Percentiles rank a stretch among this genome's conserved stretches.
These are phyloP conservation scores for Poecilobothrus nobilitatus DNA, from an alignment of 2,888 invertebrate species.

Conservation along the genomic window DNA sequence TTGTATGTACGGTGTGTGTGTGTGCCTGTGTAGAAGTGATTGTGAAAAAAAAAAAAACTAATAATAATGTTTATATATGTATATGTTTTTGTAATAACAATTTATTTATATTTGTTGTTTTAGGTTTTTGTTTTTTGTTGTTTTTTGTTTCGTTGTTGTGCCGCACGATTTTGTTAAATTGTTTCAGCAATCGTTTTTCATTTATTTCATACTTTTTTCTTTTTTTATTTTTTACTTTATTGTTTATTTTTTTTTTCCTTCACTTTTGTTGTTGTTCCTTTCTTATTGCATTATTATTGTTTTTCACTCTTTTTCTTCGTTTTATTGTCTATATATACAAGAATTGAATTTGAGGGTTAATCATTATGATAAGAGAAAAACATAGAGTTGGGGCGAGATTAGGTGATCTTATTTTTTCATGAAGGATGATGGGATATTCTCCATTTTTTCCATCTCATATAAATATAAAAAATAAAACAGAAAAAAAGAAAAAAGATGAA, in stretches of 20 bases:
- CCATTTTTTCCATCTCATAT: too few relatives aligned
- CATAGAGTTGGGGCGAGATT: too few relatives aligned
- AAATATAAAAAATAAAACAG: too few relatives aligned
- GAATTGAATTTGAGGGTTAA: background rate
- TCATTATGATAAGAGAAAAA: background rate
- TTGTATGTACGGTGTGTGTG: too few relatives aligned
- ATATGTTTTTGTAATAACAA: background rate
- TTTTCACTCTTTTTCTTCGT: too few relatives aligned
- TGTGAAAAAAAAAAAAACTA: too few relatives aligned
- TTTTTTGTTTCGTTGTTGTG: background rate
- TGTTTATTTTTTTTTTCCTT: background rate
- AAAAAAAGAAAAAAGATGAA: background rate
- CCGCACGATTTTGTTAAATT: constrained; percentile 20
- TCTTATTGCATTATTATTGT: too few relatives aligned
- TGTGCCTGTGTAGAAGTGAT: too few relatives aligned
- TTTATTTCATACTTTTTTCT: constrained; percentile 2
- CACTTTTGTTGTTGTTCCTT: too few relatives aligned
- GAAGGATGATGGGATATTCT: too few relatives aligned
- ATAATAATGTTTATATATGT: background rate
- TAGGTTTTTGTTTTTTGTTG: background rate
- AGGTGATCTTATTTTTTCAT: too few relatives aligned
- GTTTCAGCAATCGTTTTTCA: constrained; percentile 18
- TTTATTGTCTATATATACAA: background rate
- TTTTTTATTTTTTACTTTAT: background rate
- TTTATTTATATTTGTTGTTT: background rate